Percentiles rank a stretch among this genome's conserved stretches.
Evolutionary conservation across 2,797 vertebrate species (phyloP).

Genomic region (Artibeus lituratus): DNA sequence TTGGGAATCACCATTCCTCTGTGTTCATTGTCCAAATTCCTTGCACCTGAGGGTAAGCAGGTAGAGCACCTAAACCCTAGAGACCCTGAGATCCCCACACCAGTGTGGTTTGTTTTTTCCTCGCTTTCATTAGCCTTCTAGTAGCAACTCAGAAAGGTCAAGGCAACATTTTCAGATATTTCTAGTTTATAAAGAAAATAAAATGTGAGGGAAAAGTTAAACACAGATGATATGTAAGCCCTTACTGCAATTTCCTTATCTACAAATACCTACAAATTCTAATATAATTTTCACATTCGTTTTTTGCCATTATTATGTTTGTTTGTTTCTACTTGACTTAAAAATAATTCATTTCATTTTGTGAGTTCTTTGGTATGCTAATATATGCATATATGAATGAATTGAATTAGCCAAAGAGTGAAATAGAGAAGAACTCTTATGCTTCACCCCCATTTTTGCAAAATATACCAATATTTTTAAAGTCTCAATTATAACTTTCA

Average conservation of each 20-base stretch:
- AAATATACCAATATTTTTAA: slow-evolving; percentile 1
- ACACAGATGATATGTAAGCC: neutral
- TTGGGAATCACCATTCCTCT: neutral
- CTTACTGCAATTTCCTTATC: neutral
- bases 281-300: neutral
- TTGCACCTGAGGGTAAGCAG: neutral
- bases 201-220: neutral
- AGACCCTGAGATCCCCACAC: neutral
- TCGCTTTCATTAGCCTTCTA: neutral
- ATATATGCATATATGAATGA: neutral
- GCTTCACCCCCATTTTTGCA: neutral
- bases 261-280: neutral
- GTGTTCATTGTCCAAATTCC: neutral
- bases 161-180: neutral
- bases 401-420: neutral
- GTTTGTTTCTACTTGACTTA: neutral
- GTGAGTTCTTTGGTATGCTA: neutral
- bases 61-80: neutral
- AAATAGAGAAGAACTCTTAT: neutral
- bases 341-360: neutral
- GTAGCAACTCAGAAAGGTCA: neutral
- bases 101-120: neutral
- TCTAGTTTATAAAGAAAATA: neutral
- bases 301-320: neutral
- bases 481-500: no score